phyloP scores from a whole-genome alignment of 1,140 invertebrate species.

The Oedothorax gibbosus region DNA sequence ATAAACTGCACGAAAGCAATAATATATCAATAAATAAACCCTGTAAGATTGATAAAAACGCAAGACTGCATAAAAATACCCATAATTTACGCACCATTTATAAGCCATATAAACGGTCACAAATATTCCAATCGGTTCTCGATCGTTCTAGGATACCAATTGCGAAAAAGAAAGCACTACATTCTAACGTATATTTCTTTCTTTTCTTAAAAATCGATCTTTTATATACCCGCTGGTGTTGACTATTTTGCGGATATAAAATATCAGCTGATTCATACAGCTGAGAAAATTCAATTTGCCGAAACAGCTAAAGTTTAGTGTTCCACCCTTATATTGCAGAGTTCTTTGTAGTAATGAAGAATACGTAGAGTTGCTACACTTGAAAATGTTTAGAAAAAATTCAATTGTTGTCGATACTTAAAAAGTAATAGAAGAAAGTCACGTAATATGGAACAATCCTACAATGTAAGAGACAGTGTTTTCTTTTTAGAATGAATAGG shows the following conservation, averaged over 20 bases:
- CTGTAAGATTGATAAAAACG: too few relatives aligned
- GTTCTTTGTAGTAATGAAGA: slow-evolving; percentile 29
- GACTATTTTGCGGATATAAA: slow-evolving; percentile 20
- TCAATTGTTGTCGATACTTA: neutral
- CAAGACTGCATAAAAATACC: too few relatives aligned
- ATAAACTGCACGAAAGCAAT: too few relatives aligned
- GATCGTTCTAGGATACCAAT: too few relatives aligned
- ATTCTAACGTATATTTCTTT: neutral
- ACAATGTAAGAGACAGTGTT: too few relatives aligned
- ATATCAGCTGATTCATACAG: slow-evolving; percentile 13
- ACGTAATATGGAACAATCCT: neutral
- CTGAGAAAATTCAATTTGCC: slow-evolving; percentile 41
- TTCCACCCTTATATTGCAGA: neutral
- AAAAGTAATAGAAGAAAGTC: slow-evolving; percentile 15
- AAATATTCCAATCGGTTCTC: too few relatives aligned
- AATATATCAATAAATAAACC: too few relatives aligned
- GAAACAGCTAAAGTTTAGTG: slow-evolving; percentile 21
- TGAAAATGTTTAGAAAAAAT: neutral
- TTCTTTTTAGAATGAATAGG: too few relatives aligned
- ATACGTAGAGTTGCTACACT: slow-evolving; percentile 30
- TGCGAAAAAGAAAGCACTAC: too few relatives aligned
- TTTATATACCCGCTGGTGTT: slow-evolving; percentile 29
- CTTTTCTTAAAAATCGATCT: slow-evolving; percentile 23
- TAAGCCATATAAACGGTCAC: too few relatives aligned
- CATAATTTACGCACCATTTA: too few relatives aligned